Evolutionary conservation across 2,113 vertebrate species (phyloP).

Genomic region (Hyperoodon ampullatus): DNA sequence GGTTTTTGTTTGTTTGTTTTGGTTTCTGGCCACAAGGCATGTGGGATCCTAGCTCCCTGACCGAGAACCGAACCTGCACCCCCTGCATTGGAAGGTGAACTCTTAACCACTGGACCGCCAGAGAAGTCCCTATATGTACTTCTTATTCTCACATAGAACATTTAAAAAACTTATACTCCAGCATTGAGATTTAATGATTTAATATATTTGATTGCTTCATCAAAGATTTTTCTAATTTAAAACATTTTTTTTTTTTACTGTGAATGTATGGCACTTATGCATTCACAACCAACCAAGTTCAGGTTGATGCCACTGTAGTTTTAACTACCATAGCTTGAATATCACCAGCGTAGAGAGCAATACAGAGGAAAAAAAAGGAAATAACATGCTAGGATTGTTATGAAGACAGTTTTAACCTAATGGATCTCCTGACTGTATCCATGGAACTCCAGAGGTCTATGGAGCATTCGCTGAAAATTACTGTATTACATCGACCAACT

Average conservation of each 20-base stretch:
- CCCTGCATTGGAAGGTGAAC: too few relatives aligned
- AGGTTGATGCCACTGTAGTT: not conserved
- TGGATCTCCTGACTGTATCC: not conserved
- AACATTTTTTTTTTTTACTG: not conserved
- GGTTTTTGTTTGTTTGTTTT: too few relatives aligned
- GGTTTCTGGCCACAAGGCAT: too few relatives aligned
- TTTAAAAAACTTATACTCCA: not conserved
- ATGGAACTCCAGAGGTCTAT: not conserved
- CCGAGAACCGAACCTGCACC: too few relatives aligned
- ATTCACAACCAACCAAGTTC: not conserved
- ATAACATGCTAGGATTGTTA: not conserved
- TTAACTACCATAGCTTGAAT: not conserved
- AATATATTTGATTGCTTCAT: not conserved
- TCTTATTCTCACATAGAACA: not conserved
- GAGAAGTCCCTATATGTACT: not conserved
- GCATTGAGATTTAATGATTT: not conserved
- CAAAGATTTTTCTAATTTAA: not conserved
- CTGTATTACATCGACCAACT: not conserved
- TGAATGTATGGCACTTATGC: not conserved
- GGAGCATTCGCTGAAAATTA: not conserved
- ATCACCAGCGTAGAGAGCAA: not conserved
- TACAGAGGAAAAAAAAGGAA: not conserved
- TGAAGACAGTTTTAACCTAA: not conserved
- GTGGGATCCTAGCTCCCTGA: too few relatives aligned
- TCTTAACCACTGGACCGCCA: too few relatives aligned